A percentile compares a stretch with the other conserved stretches of the same genome.
These are phyloP conservation scores for Bombus affinis DNA, from an alignment of 1,140 invertebrate species.

Conservation along the genomic window DNA sequence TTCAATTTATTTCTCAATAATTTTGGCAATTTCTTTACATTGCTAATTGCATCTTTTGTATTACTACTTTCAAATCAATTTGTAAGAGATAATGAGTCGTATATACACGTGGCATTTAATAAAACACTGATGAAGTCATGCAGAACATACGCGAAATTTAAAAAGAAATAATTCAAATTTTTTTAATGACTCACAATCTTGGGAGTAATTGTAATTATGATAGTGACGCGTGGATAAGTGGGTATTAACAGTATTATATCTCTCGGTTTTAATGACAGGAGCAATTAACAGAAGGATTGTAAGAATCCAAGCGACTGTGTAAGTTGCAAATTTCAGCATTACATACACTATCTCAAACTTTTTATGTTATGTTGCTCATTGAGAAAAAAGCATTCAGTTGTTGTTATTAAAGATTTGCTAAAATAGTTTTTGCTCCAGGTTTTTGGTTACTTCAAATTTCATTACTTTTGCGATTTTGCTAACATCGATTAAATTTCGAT, in stretches of 20 bases:
- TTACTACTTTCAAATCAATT: background rate
- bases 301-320: slow-evolving; percentile 33
- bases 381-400: background rate
- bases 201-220: background rate
- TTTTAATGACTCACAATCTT: background rate
- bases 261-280: slow-evolving; percentile 1
- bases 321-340: slow-evolving; percentile 50
- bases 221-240: background rate
- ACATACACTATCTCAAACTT: slow-evolving; percentile 41
- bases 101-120: background rate
- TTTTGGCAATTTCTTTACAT: background rate
- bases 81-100: background rate
- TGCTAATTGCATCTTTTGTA: background rate
- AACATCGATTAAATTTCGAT: slow-evolving; percentile 5
- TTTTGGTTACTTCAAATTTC: slow-evolving; percentile 16
- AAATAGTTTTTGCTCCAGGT: background rate
- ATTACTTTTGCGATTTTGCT: background rate
- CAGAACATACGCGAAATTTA: background rate
- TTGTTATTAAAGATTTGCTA: background rate
- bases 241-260: background rate
- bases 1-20: background rate
- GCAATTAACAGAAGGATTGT: slow-evolving; percentile 22
- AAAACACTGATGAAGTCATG: background rate
- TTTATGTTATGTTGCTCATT: background rate
- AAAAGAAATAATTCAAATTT: background rate